Conservation (phyloP, 1,140 invertebrate species). For the Eueides isabella region DNA sequence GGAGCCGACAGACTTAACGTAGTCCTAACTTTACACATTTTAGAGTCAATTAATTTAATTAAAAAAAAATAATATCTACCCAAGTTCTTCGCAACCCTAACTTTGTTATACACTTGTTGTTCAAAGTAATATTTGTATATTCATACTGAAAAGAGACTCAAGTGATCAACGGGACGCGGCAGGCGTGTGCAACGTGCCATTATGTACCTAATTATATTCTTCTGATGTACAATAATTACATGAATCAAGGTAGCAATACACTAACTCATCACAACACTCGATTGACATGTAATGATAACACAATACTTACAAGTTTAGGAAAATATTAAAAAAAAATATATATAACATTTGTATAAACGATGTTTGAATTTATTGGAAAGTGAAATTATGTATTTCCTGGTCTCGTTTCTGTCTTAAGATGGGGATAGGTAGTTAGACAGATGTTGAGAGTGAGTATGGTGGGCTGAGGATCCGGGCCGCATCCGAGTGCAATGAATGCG, state of each 20-base stretch:
- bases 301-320: background rate
- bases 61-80: too few species aligned
- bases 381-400: background rate
- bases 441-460: conserved; percentile 67
- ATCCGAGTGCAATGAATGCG: conserved; percentile 81
- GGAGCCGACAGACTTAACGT: too few species aligned
- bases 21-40: too few species aligned
- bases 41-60: too few species aligned
- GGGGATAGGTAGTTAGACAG: conserved; percentile 34
- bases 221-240: too few species aligned
- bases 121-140: too few species aligned
- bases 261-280: background rate
- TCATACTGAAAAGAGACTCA: background rate
- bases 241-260: background rate
- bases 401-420: conserved; percentile 6
- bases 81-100: too few species aligned
- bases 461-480: conserved; percentile 69
- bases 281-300: background rate
- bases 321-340: background rate
- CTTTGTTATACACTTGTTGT: too few species aligned
- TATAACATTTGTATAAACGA: too few species aligned
- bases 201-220: too few species aligned
- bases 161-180: background rate
- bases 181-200: background rate
- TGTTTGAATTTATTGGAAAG: background rate